Conservation (phyloP, 2,797 vertebrate genomes). For the Sebastes variabilis region DNA sequence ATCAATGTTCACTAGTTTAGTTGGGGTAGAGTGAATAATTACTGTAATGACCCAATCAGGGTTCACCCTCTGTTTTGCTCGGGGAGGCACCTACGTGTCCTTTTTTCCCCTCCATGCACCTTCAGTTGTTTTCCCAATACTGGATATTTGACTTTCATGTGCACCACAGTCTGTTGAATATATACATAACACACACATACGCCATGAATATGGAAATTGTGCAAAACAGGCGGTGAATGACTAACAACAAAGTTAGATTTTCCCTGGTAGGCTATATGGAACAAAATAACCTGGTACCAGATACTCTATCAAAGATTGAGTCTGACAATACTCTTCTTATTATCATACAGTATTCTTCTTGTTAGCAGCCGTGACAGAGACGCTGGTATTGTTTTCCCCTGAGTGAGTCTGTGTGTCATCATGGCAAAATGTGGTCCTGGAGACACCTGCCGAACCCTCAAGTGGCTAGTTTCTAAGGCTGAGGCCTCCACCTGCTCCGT, state of each 20-base stretch:
- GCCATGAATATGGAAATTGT: conserved; percentile 41
- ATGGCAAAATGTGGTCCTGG: background rate
- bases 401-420: background rate
- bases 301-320: background rate
- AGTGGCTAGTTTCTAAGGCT: too few species aligned
- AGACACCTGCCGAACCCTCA: background rate
- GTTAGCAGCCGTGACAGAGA: too few species aligned
- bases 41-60: conserved; percentile 51
- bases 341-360: background rate
- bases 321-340: background rate
- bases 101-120: background rate
- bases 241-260: conserved; percentile 11
- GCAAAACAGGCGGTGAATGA: conserved; percentile 25
- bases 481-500: too few species aligned
- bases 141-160: conserved; percentile 46
- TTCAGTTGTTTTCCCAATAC: conserved; percentile 33
- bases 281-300: background rate
- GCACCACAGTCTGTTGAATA: conserved; percentile 21
- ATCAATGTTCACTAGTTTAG: conserved; percentile 49
- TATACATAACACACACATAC: conserved; percentile 33
- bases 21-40: conserved; percentile 67
- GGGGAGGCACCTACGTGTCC: background rate
- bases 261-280: background rate
- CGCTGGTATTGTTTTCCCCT: background rate
- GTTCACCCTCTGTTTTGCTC: conserved; percentile 50